Base-by-base conservation (phyloP, 2,797 vertebrate species). In the Esox lucius region DNA sequence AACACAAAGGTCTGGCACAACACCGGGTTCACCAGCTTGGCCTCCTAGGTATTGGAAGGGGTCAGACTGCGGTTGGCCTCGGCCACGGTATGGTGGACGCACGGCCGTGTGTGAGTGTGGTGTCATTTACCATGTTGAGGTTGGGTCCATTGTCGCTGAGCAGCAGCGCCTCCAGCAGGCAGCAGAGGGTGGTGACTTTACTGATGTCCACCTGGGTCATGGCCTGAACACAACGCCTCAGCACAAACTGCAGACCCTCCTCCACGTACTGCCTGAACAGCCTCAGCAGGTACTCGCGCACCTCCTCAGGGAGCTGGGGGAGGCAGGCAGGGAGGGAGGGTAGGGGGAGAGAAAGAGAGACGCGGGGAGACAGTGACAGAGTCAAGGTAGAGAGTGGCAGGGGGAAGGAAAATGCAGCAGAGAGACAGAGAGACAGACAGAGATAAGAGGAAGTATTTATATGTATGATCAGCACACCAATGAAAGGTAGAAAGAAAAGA, bases 191-290 rank as follows among this genome's bases (percentile, higher is more conserved):
- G 75, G 90, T 91, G 70, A 97, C 94, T 91, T 97, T 97, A 86
- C 96, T 96, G 87, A 97, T 96, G 81, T 96, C 93, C 86, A 96
- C 96, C 87, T 96, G 96, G 51, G 81, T 77, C 71, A 97, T 96
- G 1, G 94, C 95, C 89, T 96, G 95, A 42, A 53, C 80, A 66
- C 95, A 95, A 74, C 91, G 90, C 86, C 94, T 96, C 76, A 75
- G 80, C 51, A 94, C 83, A 76, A 95, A 97, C 80, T 89, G 88
- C 71, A 97, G 92, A 42, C 95, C 95, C n/a, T 92, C 90, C 77
- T 96, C 95, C 75, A 96, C 91, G 48, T 95, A 93, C 69, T 80
- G 85, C 42, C 85, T 79, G 88, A 96, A 97, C 79, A 97, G 91
- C 49, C 91, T 90, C 86, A 96, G 77, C 73, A 97, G 79, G 84